Percentiles rank a stretch among this genome's conserved stretches.
Conservation (phyloP, 2,888 invertebrate genomes). For the Epistrophe eligans region DNA sequence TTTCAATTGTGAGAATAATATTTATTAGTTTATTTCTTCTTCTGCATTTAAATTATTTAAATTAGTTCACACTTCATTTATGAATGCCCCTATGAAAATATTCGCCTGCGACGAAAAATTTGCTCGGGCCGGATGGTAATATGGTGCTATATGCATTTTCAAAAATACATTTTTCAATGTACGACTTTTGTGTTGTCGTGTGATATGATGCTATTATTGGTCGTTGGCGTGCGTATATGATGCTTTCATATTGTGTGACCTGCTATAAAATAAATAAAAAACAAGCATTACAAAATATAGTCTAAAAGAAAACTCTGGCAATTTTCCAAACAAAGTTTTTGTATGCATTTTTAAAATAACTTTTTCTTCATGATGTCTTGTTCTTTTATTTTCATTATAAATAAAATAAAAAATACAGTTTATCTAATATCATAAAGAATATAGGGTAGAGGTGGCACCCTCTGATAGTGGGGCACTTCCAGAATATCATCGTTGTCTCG, state of each 20-base stretch:
- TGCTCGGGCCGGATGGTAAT: neutral
- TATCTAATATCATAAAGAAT: no score
- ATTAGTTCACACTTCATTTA: neutral
- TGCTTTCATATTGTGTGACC: constrained; percentile 62
- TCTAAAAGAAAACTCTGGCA: constrained; percentile 59
- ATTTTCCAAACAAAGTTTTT: constrained; percentile 53
- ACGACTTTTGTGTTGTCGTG: neutral
- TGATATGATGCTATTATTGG: constrained; percentile 24
- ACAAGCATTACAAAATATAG: constrained; percentile 27
- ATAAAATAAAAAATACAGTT: no score
- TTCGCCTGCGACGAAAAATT: neutral
- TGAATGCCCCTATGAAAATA: neutral
- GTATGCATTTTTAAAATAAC: constrained; percentile 40
- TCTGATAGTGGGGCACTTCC: no score
- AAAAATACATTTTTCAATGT: constrained; percentile 1
- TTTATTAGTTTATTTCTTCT: no score
- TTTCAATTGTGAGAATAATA: no score
- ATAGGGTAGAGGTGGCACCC: no score
- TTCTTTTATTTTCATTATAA: neutral
- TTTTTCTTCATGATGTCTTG: constrained; percentile 11
- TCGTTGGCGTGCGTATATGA: constrained; percentile 5
- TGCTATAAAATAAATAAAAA: constrained; percentile 60
- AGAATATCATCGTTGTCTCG: no score
- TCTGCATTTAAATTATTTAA: no score
- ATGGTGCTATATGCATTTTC: neutral